Conservation (phyloP, 2,797 vertebrate genomes). For the Paguma larvata region DNA sequence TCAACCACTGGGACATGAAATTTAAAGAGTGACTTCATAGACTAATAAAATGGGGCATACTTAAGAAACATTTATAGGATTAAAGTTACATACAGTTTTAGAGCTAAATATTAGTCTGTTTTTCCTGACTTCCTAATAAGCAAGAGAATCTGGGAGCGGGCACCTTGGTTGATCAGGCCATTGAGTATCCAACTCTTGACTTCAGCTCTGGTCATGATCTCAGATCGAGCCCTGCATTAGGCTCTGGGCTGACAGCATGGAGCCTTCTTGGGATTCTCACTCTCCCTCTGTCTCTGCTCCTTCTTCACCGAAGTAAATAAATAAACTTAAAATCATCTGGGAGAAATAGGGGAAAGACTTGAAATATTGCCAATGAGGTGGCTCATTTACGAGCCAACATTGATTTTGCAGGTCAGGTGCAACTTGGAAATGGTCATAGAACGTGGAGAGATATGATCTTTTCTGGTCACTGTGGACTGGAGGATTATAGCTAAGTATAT, state of each 20-base stretch:
- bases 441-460: neutral
- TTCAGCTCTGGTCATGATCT: too few species aligned
- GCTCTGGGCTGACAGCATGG: too few species aligned
- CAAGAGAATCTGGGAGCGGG: neutral
- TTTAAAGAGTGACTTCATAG: neutral
- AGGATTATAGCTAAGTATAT: neutral
- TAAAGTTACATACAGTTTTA: neutral
- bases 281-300: too few species aligned
- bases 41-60: neutral
- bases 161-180: accelerated
- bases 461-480: neutral
- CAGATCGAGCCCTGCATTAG: too few species aligned
- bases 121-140: neutral
- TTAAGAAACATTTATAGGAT: conserved; percentile 25
- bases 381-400: neutral
- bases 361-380: neutral
- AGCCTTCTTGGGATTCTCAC: too few species aligned
- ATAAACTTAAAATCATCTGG: neutral
- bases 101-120: neutral
- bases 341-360: neutral
- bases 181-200: too few species aligned
- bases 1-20: neutral
- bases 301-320: too few species aligned
- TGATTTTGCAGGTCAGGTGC: neutral
- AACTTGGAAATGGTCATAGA: neutral